Evolutionary conservation across 2,888 invertebrate genomes (phyloP).

Genomic region (Zygaena filipendulae): DNA sequence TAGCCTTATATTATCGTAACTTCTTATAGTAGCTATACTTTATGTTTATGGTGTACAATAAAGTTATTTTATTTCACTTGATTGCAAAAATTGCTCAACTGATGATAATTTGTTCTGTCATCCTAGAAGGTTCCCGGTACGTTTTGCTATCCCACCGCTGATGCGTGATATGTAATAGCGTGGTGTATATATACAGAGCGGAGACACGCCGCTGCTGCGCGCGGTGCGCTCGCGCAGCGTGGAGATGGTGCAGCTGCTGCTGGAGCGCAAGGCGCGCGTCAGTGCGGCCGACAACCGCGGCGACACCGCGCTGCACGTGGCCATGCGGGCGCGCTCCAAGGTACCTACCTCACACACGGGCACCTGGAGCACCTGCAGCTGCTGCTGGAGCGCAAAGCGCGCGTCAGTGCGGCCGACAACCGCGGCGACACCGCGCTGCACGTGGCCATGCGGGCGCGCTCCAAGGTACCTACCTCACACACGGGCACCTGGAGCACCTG

Average conservation of each 20-base stretch:
- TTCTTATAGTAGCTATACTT: too few species aligned
- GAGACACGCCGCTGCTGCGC: constrained; percentile 91
- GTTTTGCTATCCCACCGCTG: too few species aligned
- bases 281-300: constrained; percentile 91
- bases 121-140: too few species aligned
- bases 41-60: too few species aligned
- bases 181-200: constrained; percentile 79
- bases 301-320: constrained; percentile 95
- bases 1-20: too few species aligned
- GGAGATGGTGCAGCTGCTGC: constrained; percentile 89
- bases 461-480: constrained; percentile 72
- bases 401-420: constrained; percentile 90
- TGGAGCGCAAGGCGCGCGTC: constrained; percentile 94
- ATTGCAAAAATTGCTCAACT: too few species aligned
- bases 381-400: constrained; percentile 90
- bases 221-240: constrained; percentile 92
- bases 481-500: constrained; percentile 90
- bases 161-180: too few species aligned
- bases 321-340: constrained; percentile 93
- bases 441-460: constrained; percentile 94
- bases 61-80: too few species aligned
- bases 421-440: constrained; percentile 96
- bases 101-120: too few species aligned
- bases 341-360: too few species aligned
- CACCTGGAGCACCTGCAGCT: constrained; percentile 91